Base-by-base conservation (phyloP, 2,797 vertebrate species). In the Linurgus olivaceus region DNA sequence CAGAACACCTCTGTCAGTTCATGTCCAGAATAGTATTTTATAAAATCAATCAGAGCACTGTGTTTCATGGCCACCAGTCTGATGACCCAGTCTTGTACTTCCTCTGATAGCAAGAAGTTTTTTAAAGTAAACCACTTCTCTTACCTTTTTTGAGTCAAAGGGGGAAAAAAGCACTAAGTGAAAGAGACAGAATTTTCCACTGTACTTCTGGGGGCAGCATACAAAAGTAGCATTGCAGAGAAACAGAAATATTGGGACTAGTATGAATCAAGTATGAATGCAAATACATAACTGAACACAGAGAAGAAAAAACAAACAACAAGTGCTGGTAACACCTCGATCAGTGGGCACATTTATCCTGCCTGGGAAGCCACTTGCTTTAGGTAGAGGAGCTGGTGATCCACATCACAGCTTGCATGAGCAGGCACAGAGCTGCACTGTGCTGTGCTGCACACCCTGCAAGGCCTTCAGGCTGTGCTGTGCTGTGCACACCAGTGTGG, bases 331-430 rank as follows among this genome's bases (percentile, higher is more conserved):
- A 44, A 68, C 16, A 47, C 40, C 21, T 38, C 11, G 10, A 13
- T n/a, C 52, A 38, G 21, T 54, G 25, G 40, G 23, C 5, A 1
- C 50, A 9, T 21, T 63, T 28, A 45, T 26, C 29, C 42, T 17
- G 44, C 29, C 61, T 31, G 38, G 35, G 51, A n/a, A 40, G 28
- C 3, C 10, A 6, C 44, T 18, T 50, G n/a, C 52, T 40, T 38
- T 16, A 42, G 6, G 6, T 2, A 54, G 66, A 35, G 45, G 18
- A 51, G 35, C 28, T 58, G 38, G 15, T 58, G 55, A 67, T 57
- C 17, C 20, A 37, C 26, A 33, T 14, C 0, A 0, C 47, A 37
- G 17, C 18, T 50, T 2, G 1, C 5, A 1, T 38, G 37, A 73
- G 35, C 40, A 38, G 47, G 28, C 8, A 9, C 18, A 42, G 62